These are phyloP conservation scores for Megaleporinus macrocephalus DNA, from an alignment of 2,113 vertebrate species.

Conservation along the genomic window DNA sequence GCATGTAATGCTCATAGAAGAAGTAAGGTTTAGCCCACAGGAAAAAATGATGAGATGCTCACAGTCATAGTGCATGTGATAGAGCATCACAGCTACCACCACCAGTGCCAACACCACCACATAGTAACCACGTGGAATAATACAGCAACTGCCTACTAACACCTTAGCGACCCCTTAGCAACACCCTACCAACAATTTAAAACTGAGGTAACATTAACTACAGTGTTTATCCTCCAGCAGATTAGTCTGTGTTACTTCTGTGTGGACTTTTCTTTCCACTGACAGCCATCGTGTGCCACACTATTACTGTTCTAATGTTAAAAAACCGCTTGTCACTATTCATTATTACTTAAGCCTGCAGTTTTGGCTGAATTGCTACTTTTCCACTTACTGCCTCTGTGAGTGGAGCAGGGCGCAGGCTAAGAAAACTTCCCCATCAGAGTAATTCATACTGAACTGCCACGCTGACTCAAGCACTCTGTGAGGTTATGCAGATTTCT, in stretches of 20 bases:
- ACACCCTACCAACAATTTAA: too few species aligned
- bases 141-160: too few species aligned
- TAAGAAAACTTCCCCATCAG: not conserved
- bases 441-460: not conserved
- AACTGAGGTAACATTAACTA: too few species aligned
- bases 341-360: not conserved
- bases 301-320: not conserved
- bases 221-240: too few species aligned
- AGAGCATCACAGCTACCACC: too few species aligned
- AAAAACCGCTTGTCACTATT: not conserved
- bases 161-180: too few species aligned
- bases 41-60: too few species aligned
- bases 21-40: too few species aligned
- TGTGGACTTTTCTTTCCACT: not conserved
- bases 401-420: not conserved
- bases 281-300: not conserved
- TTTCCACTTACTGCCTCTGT: not conserved
- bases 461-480: constrained; percentile 29
- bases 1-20: too few species aligned
- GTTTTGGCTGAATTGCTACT: not conserved
- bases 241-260: not conserved
- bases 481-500: constrained; percentile 25
- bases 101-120: too few species aligned
- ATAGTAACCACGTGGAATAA: too few species aligned
- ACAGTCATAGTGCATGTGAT: too few species aligned